Evolutionary conservation across 2,888 invertebrate genomes (phyloP).

Genomic region (Orthosia gracilis): DNA sequence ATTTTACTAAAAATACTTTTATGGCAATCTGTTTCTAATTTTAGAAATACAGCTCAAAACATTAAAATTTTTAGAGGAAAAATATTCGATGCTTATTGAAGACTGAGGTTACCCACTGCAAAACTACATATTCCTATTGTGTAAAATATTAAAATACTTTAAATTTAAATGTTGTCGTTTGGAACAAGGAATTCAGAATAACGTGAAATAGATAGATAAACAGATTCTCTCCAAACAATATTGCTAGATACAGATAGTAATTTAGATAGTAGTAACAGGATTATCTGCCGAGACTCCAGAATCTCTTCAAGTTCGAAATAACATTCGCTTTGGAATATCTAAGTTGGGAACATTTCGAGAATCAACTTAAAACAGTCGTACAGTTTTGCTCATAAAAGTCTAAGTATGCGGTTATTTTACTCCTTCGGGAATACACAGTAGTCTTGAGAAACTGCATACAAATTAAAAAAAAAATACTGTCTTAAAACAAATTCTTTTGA

Average conservation of each 20-base stretch:
- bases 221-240: background rate
- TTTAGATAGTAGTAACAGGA: constrained; percentile 21
- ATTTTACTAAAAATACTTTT: background rate
- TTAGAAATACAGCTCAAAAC: too few relatives aligned
- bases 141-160: background rate
- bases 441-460: background rate
- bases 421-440: constrained; percentile 13
- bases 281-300: constrained; percentile 27
- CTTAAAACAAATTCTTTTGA: background rate
- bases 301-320: constrained; percentile 42
- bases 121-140: background rate
- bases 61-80: background rate
- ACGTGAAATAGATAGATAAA: background rate
- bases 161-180: background rate
- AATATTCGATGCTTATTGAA: background rate
- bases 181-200: background rate
- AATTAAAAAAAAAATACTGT: background rate
- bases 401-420: constrained; percentile 23
- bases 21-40: background rate
- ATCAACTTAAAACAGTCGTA: constrained; percentile 27
- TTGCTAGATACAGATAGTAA: background rate
- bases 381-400: constrained; percentile 32
- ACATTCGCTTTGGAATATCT: constrained; percentile 37
- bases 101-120: too few relatives aligned
- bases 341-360: constrained; percentile 28